phyloP scores from a whole-genome alignment of 2,888 invertebrate genomes.

The Octodonta nipae region DNA sequence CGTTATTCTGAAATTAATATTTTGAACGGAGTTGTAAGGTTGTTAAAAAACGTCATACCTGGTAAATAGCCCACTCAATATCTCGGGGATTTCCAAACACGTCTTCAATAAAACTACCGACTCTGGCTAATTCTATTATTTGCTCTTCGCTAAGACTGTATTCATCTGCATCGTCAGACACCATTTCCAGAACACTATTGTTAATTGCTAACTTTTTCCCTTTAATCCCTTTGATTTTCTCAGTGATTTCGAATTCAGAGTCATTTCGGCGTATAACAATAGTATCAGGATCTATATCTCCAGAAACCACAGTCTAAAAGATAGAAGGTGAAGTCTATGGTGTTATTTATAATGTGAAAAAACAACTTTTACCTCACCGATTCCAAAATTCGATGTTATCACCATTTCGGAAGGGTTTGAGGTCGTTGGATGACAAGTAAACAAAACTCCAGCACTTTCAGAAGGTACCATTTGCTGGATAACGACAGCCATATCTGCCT shows the following conservation, averaged over 20 bases:
- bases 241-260: constrained; percentile 31
- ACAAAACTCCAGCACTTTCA: constrained; percentile 64
- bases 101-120: constrained; percentile 49
- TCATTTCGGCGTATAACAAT: constrained; percentile 44
- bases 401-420: constrained; percentile 54
- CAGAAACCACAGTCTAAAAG: constrained; percentile 65
- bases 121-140: constrained; percentile 42
- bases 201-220: too few species aligned
- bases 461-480: constrained; percentile 64
- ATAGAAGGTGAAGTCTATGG: neutral
- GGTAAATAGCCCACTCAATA: constrained; percentile 65
- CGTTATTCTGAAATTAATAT: constrained; percentile 41
- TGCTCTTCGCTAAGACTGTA: constrained; percentile 44
- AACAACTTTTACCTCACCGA: constrained; percentile 56
- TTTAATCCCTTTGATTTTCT: constrained; percentile 43
- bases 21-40: too few species aligned
- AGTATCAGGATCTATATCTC: constrained; percentile 62
- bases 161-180: constrained; percentile 22
- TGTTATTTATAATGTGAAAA: neutral
- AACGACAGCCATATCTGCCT: constrained; percentile 62
- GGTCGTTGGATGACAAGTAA: constrained; percentile 63
- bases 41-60: constrained; percentile 30
- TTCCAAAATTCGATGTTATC: constrained; percentile 68
- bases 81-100: constrained; percentile 59
- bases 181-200: constrained; percentile 38